Base-by-base conservation (phyloP, 2,797 vertebrate species). In the Alauda arvensis region DNA sequence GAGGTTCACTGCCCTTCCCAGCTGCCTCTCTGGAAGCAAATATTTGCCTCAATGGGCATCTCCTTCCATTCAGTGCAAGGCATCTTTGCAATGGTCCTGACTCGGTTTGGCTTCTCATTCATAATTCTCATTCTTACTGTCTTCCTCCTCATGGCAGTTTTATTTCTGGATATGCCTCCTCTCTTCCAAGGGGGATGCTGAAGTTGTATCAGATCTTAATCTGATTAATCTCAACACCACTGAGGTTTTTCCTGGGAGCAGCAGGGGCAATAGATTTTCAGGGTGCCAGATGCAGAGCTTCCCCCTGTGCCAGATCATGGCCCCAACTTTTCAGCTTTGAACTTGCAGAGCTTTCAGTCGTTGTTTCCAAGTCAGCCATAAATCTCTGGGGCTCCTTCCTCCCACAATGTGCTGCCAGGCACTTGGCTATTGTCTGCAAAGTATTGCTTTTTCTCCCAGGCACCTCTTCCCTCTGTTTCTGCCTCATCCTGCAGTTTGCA, bases 1-100 rank as follows among this genome's bases (percentile, higher is more conserved):
- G 88, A 70, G 91, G 68, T 74, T 90, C 85, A 71, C 77, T 65
- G 85, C 87, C 80, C 85, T 90, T 46, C 92, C 85, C 91, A 92
- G 91, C 92, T 94, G 91, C 77, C 77, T 55, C 29, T 28, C 40
- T 61, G 55, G 77, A 89, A 40, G 79, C 59, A 87, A 87, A 89
- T 83, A 61, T 78, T 74, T 59, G 51, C 55, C 45, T 94, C 80
- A 85, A 26, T 28, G 61, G 51, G 65, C 72, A 92, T 42, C 81
- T 75, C 66, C 81, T 80, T 55, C 28, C 26, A 17, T 75, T 88
- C 62, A 67, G 51, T 11, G 51, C 61, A 31, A 34, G 66, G 66
- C 28, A 39, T 10, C 62, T 77, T 45, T 28, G 68, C 51, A 26
- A 31, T 26, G 39, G 16, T 57, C 43, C 76, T 88, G 39, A 7